Evolutionary conservation across 2,888 invertebrate species (phyloP).

Genomic region (Hydriomena furcata): DNA sequence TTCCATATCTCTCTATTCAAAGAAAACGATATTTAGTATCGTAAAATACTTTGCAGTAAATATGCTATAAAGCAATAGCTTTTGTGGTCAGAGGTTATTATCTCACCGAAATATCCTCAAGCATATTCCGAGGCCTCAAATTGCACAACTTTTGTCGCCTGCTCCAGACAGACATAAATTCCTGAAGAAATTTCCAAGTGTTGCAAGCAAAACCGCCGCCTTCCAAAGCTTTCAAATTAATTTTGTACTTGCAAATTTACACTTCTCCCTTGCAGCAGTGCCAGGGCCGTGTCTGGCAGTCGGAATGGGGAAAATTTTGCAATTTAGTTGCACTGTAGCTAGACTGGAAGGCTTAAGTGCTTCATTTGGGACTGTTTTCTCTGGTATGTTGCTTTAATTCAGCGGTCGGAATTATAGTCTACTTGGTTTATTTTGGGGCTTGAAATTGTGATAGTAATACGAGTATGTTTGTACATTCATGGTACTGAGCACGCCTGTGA

Average conservation of each 20-base stretch:
- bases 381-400: conserved; percentile 13
- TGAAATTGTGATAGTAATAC: not conserved
- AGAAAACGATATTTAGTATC: too few species aligned
- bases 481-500: too few species aligned
- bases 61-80: not conserved
- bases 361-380: conserved; percentile 9
- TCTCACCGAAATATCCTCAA: conserved; percentile 38
- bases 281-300: conserved; percentile 40
- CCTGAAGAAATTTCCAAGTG: conserved; percentile 57
- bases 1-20: too few species aligned
- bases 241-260: conserved; percentile 69
- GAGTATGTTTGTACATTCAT: too few species aligned
- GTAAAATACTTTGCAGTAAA: too few species aligned
- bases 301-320: conserved; percentile 50
- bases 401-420: not conserved
- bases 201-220: conserved; percentile 45
- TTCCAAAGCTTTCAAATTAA: conserved; percentile 65
- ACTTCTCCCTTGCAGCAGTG: conserved; percentile 39
- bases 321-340: conserved; percentile 34
- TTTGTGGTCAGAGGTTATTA: conserved; percentile 1
- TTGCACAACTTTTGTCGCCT: conserved; percentile 48
- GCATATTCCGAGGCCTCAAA: conserved; percentile 37
- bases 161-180: conserved; percentile 50
- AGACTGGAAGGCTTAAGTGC: conserved; percentile 18
- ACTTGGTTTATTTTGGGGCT: not conserved